Conservation (phyloP, 2,113 vertebrate species). For the Ramphastos sulfuratus region DNA sequence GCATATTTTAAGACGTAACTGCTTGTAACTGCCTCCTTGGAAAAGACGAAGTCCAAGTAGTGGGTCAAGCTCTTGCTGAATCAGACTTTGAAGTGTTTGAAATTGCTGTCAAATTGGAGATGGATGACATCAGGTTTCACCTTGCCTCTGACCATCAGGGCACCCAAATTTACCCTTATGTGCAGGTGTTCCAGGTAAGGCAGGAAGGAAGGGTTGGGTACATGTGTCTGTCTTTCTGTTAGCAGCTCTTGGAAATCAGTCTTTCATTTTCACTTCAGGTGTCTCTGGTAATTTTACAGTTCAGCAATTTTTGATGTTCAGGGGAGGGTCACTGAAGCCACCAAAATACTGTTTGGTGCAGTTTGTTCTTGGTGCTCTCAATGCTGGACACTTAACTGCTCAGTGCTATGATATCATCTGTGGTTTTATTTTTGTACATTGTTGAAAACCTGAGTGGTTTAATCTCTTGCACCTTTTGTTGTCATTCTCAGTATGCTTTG, state of each 20-base stretch:
- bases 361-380: not conserved
- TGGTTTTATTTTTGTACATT: not conserved
- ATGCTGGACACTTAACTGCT: not conserved
- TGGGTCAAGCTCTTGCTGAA: slow-evolving; percentile 75
- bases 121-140: slow-evolving; percentile 96
- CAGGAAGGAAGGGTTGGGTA: too few species aligned
- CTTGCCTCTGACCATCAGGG: slow-evolving; percentile 91
- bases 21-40: not conserved
- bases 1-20: not conserved
- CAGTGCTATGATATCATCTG: accelerated
- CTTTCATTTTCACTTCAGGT: not conserved
- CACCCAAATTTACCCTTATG: slow-evolving; percentile 89
- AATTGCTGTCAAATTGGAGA: slow-evolving; percentile 92
- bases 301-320: accelerated
- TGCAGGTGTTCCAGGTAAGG: slow-evolving; percentile 95
- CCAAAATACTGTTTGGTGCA: not conserved
- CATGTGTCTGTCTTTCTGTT: not conserved
- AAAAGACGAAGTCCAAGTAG: not conserved
- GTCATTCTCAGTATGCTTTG: not conserved
- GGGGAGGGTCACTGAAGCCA: not conserved
- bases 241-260: not conserved
- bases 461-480: not conserved
- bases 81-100: slow-evolving; percentile 97
- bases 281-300: not conserved
- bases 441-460: not conserved